These are phyloP conservation scores for Lycia hirtaria DNA, from an alignment of 2,888 invertebrate species.

Conservation along the genomic window DNA sequence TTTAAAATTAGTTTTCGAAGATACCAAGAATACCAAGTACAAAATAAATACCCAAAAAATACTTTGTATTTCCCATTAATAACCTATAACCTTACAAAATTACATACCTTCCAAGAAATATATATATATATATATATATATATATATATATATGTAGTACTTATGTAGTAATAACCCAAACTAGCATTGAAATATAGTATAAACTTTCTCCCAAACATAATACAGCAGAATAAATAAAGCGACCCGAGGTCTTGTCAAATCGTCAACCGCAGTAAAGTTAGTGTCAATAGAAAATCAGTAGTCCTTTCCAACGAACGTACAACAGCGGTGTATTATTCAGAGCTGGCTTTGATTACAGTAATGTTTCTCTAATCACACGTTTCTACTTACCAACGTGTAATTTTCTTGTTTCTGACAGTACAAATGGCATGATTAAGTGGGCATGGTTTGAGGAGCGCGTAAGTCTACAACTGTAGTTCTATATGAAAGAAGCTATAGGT, in stretches of 20 bases:
- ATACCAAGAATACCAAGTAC: too few species aligned
- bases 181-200: neutral
- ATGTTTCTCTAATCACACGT: slow-evolving; percentile 37
- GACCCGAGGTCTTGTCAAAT: slow-evolving; percentile 8
- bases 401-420: slow-evolving; percentile 27
- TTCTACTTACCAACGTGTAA: slow-evolving; percentile 16
- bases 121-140: too few species aligned
- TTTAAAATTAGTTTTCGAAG: too few species aligned
- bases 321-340: slow-evolving; percentile 45
- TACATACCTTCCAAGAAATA: too few species aligned
- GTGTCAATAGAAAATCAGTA: slow-evolving; percentile 41
- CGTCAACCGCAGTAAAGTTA: slow-evolving; percentile 8
- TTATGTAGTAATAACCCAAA: too few species aligned
- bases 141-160: too few species aligned
- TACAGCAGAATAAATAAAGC: slow-evolving; percentile 10
- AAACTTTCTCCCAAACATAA: neutral
- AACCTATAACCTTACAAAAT: too few species aligned
- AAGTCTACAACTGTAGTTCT: too few species aligned
- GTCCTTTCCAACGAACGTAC: slow-evolving; percentile 23
- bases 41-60: too few species aligned
- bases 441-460: neutral
- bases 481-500: too few species aligned
- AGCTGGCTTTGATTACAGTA: slow-evolving; percentile 45
- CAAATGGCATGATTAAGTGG: slow-evolving; percentile 20
- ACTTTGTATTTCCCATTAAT: too few species aligned